Percentiles rank a stretch among this genome's conserved stretches.
Evolutionary conservation across 2,888 invertebrate species (phyloP).

Genomic region (Cyrtodaria siliqua): DNA sequence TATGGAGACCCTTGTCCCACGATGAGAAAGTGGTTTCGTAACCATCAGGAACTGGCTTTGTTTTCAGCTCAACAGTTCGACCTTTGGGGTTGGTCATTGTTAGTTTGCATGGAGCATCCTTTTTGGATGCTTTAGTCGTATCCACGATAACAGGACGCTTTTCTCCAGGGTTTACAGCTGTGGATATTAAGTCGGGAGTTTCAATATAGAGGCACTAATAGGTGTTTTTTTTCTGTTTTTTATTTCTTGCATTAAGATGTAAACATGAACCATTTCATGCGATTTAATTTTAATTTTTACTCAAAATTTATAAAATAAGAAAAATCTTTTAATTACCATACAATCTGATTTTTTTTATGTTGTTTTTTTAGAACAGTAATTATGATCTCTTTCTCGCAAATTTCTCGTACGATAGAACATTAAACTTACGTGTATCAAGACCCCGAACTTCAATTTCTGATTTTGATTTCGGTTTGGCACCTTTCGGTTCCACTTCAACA

Average conservation of each 20-base stretch:
- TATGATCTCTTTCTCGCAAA: neutral
- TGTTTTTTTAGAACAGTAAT: too few species aligned
- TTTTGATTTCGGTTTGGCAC: conserved; percentile 22
- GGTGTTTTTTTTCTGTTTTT: too few species aligned
- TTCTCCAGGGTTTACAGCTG: conserved; percentile 64
- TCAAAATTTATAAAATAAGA: too few species aligned
- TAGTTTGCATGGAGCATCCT: conserved; percentile 64
- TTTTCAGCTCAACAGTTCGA: conserved; percentile 90
- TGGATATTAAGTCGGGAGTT: too few species aligned
- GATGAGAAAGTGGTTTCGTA: conserved; percentile 84
- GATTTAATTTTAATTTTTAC: too few species aligned
- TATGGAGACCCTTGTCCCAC: conserved; percentile 83
- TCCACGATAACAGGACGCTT: conserved; percentile 58
- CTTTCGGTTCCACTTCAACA: conserved; percentile 71
- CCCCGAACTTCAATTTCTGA: conserved; percentile 56
- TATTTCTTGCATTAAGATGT: too few species aligned
- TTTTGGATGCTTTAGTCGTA: conserved; percentile 68
- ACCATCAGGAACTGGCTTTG: conserved; percentile 93
- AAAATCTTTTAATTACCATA: too few species aligned
- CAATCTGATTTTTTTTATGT: too few species aligned
- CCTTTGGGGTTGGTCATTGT: conserved; percentile 81
- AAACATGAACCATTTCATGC: too few species aligned
- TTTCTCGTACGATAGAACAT: neutral
- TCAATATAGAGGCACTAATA: too few species aligned
- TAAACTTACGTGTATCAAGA: conserved; percentile 62